Evolutionary conservation across 2,797 vertebrate genomes (phyloP).

Genomic region (Gallinago solitaria): DNA sequence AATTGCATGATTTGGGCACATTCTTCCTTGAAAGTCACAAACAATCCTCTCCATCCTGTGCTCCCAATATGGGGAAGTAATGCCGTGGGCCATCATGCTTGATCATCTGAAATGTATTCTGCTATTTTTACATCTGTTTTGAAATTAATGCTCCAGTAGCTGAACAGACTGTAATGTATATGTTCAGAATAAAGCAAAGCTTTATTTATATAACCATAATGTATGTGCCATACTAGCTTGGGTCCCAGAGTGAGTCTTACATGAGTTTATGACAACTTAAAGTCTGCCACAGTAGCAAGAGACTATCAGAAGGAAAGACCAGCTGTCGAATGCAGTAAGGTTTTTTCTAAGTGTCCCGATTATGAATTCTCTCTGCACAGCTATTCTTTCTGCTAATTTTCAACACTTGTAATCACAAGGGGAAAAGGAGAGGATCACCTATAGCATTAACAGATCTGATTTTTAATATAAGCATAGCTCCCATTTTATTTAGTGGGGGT

Average conservation of each 20-base stretch:
- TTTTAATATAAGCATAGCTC: background rate
- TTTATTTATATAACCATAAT: background rate
- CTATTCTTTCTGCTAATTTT: background rate
- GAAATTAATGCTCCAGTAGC: background rate
- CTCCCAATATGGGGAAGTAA: background rate
- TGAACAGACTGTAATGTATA: background rate
- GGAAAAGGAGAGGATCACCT: background rate
- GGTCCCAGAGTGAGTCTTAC: background rate
- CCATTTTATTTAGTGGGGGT: background rate
- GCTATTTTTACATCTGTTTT: background rate
- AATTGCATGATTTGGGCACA: background rate
- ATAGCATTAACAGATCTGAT: background rate
- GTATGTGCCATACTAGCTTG: background rate
- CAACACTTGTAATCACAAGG: background rate
- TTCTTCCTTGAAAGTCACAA: background rate
- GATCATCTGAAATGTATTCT: background rate
- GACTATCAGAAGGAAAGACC: background rate
- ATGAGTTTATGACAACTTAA: background rate
- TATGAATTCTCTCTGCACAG: background rate
- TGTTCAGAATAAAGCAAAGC: background rate
- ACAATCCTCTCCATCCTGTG: background rate
- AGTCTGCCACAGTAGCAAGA: background rate
- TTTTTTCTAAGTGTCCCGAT: background rate
- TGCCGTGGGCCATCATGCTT: background rate
- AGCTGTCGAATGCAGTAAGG: background rate